Base-by-base conservation (phyloP, 2,797 vertebrate genomes). In the Chelidonichthys spinosus region DNA sequence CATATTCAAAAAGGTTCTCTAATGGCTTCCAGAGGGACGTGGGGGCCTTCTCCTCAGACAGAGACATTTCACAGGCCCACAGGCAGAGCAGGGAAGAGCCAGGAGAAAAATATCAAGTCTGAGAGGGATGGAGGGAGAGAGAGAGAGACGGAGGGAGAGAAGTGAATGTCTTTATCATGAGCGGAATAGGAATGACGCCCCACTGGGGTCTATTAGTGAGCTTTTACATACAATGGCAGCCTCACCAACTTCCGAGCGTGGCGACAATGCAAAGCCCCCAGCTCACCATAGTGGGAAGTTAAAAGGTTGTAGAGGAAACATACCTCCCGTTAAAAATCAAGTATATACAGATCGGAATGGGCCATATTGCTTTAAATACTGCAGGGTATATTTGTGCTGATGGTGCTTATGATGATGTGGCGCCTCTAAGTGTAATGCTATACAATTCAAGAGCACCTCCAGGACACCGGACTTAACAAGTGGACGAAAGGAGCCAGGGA, bases 121-220 rank as follows among this genome's bases (percentile, higher is more conserved):
- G 78, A 76, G 35, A 37, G 40, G 37, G 13, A 44, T 50, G 74
- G 61, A 52, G 37, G 36, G 53, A 44, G 17, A 56, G 55, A 49
- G 33, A 60, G 37, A 72, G 56, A 71, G 40, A 73, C 44, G 63
- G 25, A 63, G 35, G 33, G 37, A 62, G 39, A 58, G 5, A 47
- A 25, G 52, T 59, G 49, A 32, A 93, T 84, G 85, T 93, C 92
- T 94, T 94, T 90, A 95, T 95, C 94, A 93, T 90, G 90, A 93
- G 89, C 84, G 69, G 93, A 95, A 94, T 93, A 93, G 89, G 78
- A 95, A 95, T 92, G 91, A 93, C 66, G 90, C 90, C 92, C 94
- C 95, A 95, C 88, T 93, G 94, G 94, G 92, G 91, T 95, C 93
- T 94, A 95, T 95, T 95, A 95, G 91, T 77, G 85, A 84, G 86